Evolutionary conservation across 2,888 invertebrate genomes (phyloP), one percentile per base, ranked within the genome.

Genomic region (Rotaria sp.): DNA sequence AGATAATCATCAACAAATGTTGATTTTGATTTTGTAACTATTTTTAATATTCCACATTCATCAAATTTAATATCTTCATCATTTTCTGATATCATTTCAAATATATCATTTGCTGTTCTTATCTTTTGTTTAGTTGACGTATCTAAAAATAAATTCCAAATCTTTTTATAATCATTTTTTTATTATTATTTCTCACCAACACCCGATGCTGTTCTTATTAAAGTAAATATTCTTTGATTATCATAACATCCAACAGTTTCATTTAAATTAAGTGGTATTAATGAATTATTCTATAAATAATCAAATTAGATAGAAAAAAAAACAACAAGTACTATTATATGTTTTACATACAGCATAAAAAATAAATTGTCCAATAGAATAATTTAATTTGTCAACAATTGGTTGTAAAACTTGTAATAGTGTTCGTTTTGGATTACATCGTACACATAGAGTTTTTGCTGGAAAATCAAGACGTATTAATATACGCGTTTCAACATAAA

Each of bases 391-490:
- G 13, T 80, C 80, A 45, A 80, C 26, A 4, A 80, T 80, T 26
- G 80, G 80, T 45, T 80, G 80, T 13, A 80, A n/a, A 13, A 80
- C 15, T 80, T 80, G 41, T 15, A 80, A 15, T 18, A 80, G 26
- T n/a, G 80, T 80, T 80, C 80, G 80, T 80, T 80, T 80, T n/a
- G 80, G 80, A 80, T 80, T 45, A 45, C 80, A 80, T 18, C 80
- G 41, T 45, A 80, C 45, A 21, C 80, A 80, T n/a, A 80, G 11
- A n/a, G 15, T 45, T 45, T 45, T 41, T 1, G 24, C n/a, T 45
- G 80, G 80, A 80, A 80, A n/a, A 45, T 80, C 80, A 45, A 80
- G 1, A 80, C 80, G 80, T 11, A 41, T 13, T 45, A 80, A 45
- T 45, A 80, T n/a, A 80, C 80, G 80, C 45, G 8, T 26, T 80